phyloP scores from a whole-genome alignment of 2,888 invertebrate genomes.

The Drosophila colorata region DNA sequence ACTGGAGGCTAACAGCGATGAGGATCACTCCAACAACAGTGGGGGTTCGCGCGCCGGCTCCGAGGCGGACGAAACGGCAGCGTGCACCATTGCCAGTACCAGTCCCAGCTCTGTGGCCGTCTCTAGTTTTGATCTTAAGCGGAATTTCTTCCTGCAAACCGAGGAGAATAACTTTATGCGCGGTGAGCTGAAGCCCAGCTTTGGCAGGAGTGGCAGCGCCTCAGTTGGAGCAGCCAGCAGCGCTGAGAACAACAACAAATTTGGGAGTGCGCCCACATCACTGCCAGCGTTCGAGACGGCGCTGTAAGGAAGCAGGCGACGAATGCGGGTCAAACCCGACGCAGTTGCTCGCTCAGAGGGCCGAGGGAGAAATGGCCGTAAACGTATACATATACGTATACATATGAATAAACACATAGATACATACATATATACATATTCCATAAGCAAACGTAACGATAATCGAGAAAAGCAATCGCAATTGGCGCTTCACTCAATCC shows the following conservation, averaged over 20 bases:
- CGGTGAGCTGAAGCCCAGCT: slow-evolving; percentile 81
- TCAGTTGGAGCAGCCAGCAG: slow-evolving; percentile 2
- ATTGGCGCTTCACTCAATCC: slow-evolving; percentile 31
- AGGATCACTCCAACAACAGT: slow-evolving; percentile 89
- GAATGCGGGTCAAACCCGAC: slow-evolving; percentile 67
- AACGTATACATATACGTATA: slow-evolving; percentile 41
- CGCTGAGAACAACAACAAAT: slow-evolving; percentile 55
- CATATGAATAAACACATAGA: slow-evolving; percentile 25
- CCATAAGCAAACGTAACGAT: slow-evolving; percentile 65
- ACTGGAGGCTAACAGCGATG: slow-evolving; percentile 92
- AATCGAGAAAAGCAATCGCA: slow-evolving; percentile 60
- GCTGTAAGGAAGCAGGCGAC: slow-evolving; percentile 56
- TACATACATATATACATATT: slow-evolving; percentile 52
- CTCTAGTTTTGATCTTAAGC: slow-evolving; percentile 82
- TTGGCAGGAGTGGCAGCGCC: slow-evolving; percentile 41
- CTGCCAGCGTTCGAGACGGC: slow-evolving; percentile 82
- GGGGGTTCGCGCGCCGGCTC: slow-evolving; percentile 87
- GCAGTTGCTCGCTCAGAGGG: slow-evolving; percentile 17
- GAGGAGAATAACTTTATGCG: slow-evolving; percentile 85
- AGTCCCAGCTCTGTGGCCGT: slow-evolving; percentile 54
- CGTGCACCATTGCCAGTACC: slow-evolving; percentile 29
- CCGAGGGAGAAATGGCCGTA: slow-evolving; percentile 13
- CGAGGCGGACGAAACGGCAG: slow-evolving; percentile 66
- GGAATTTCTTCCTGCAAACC: slow-evolving; percentile 84
- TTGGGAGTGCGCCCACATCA: slow-evolving; percentile 44